Conservation (phyloP, 1,140 invertebrate species). For the Heliconius nattereri region DNA sequence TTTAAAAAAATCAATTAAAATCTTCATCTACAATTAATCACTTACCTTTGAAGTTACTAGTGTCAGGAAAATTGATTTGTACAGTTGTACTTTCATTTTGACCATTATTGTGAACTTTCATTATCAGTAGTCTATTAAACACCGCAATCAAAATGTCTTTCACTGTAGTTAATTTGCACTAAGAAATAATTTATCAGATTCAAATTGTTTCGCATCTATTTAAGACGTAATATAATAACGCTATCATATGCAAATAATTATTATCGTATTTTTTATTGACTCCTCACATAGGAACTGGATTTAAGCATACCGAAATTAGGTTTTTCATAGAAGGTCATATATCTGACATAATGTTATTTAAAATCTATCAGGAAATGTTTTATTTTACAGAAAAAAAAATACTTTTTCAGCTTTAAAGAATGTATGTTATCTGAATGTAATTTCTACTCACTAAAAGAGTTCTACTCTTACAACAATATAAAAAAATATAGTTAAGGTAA, state of each 20-base stretch:
- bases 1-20: no score
- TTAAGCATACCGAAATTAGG: background rate
- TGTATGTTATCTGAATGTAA: no score
- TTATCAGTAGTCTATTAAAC: conserved; percentile 3
- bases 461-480: no score
- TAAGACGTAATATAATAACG: conserved; percentile 21
- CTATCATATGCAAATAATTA: conserved; percentile 30
- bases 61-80: conserved; percentile 21
- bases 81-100: conserved; percentile 23
- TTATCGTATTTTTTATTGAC: conserved; percentile 18
- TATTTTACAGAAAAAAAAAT: background rate
- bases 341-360: background rate
- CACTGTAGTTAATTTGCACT: background rate
- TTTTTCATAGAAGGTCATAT: background rate
- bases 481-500: no score
- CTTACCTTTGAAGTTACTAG: conserved; percentile 41
- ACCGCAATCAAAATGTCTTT: background rate
- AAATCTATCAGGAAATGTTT: background rate
- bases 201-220: conserved; percentile 5
- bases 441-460: no score
- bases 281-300: background rate
- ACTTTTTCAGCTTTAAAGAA: no score
- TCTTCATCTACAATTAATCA: background rate
- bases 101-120: conserved; percentile 21
- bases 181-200: conserved; percentile 11